phyloP scores from a whole-genome alignment of 2,113 vertebrate genomes.

The Etia nguti region DNA sequence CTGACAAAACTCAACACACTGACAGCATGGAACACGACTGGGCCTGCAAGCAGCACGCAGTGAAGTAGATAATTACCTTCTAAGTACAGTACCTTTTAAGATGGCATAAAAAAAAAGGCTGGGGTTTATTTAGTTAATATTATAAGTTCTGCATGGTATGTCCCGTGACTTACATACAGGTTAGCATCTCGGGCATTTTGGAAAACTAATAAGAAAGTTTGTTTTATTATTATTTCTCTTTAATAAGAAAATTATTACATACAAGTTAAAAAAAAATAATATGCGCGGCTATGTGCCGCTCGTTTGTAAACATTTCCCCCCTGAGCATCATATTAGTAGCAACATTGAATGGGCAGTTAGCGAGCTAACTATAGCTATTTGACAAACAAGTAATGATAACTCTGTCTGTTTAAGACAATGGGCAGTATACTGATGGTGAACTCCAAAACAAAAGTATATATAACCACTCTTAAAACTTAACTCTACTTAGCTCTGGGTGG shows the following conservation, averaged over 20 bases:
- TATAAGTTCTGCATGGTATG: background rate
- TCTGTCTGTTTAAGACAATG: background rate
- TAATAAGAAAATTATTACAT: background rate
- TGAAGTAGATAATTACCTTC: background rate
- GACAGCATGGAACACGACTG: background rate
- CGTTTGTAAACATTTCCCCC: background rate
- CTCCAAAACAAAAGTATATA: fast-evolving
- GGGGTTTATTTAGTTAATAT: background rate
- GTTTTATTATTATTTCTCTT: background rate
- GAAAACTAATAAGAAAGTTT: background rate
- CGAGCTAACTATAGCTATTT: background rate
- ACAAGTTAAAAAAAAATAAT: fast-evolving
- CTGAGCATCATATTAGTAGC: background rate
- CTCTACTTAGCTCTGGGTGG: background rate
- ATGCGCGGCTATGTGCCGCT: fast-evolving
- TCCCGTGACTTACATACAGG: background rate
- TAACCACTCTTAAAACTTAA: background rate
- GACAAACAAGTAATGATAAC: background rate
- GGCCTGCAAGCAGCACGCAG: background rate
- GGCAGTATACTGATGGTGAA: fast-evolving
- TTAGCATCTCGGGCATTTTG: background rate
- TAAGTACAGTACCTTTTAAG: background rate
- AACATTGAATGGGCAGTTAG: background rate
- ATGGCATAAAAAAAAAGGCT: background rate
- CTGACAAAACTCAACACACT: conserved; percentile 7